phyloP scores from a whole-genome alignment of 2,113 vertebrate genomes.

The human region DNA sequence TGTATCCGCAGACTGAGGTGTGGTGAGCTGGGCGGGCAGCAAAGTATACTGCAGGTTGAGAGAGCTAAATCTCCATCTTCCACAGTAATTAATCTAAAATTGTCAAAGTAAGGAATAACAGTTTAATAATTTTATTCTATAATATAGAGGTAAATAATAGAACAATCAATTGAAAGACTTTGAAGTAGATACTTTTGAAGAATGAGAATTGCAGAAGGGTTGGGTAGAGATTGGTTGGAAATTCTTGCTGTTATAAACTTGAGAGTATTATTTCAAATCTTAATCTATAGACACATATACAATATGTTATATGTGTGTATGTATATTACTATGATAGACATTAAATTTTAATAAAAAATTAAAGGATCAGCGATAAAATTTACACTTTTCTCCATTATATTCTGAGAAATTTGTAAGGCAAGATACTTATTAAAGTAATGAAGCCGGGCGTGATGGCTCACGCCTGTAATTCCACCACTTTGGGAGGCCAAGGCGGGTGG shows the following conservation, averaged over 20 bases:
- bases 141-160: neutral
- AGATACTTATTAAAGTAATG: neutral
- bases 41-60: neutral
- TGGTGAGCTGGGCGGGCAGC: too few species aligned
- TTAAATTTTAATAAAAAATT: constrained; percentile 16
- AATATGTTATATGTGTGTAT: neutral
- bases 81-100: neutral
- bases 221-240: neutral
- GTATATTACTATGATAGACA: neutral
- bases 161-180: neutral
- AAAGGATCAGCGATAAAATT: neutral
- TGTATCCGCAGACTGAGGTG: neutral
- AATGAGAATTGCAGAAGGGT: neutral
- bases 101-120: neutral
- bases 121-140: neutral
- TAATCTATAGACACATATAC: neutral
- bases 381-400: neutral
- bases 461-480: too few species aligned
- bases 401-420: neutral
- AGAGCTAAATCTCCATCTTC: neutral
- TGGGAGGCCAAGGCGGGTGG: too few species aligned
- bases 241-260: neutral
- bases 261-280: neutral
- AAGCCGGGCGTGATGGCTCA: too few species aligned
- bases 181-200: neutral